Evolutionary conservation across 1,140 invertebrate species (phyloP).

Genomic region (Branchinecta lynchi): DNA sequence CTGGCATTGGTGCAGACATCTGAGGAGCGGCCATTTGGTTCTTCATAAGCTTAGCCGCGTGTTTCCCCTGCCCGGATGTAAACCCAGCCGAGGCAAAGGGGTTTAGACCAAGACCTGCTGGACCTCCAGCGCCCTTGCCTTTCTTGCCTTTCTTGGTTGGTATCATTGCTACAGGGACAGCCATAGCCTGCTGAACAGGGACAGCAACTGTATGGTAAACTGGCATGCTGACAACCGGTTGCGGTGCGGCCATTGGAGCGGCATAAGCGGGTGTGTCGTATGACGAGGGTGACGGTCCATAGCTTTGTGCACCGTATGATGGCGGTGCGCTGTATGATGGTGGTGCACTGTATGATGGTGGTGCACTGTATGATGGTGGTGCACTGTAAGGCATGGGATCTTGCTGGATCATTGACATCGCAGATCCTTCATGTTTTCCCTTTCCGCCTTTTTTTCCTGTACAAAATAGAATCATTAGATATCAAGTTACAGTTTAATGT

Average conservation of each 20-base stretch:
- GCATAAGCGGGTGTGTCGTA: neutral
- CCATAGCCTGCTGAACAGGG: constrained; percentile 1
- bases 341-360: neutral
- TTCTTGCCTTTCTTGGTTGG: neutral
- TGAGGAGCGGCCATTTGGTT: too few relatives aligned
- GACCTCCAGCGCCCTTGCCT: neutral
- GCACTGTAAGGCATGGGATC: neutral
- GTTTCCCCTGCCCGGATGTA: too few relatives aligned
- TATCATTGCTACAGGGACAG: neutral
- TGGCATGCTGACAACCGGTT: neutral
- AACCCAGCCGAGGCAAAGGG: too few relatives aligned
- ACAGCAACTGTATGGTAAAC: constrained; percentile 7
- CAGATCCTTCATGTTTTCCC: too few relatives aligned
- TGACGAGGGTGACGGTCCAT: neutral
- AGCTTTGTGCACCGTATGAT: neutral
- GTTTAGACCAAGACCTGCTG: neutral
- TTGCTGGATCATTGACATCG: neutral
- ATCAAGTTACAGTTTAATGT: too few relatives aligned
- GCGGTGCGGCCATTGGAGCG: neutral
- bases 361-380: neutral
- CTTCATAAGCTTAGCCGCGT: too few relatives aligned
- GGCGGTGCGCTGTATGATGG: neutral
- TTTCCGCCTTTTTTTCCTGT: too few relatives aligned
- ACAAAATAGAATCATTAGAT: too few relatives aligned
- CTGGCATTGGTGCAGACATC: too few relatives aligned